These are phyloP conservation scores for Microhierax caerulescens DNA, from an alignment of 2,797 vertebrate genomes.

Conservation along the genomic window DNA sequence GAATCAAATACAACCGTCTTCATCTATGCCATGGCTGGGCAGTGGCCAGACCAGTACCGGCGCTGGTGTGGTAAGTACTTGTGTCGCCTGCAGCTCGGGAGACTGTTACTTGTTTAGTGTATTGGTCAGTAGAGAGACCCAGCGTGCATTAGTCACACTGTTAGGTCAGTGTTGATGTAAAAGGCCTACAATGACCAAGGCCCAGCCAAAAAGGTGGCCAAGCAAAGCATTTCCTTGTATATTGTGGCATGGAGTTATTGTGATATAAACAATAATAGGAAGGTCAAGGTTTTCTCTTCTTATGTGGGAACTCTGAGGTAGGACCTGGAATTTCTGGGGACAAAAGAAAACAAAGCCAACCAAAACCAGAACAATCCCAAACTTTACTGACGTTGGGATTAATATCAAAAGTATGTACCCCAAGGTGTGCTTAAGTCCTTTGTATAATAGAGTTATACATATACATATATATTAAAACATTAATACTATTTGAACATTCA, in stretches of 20 bases:
- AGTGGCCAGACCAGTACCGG: conserved; percentile 96
- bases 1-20: conserved; percentile 84
- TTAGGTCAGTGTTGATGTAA: neutral
- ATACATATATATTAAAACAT: too few relatives aligned
- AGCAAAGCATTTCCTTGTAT: neutral
- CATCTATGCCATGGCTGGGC: conserved; percentile 96
- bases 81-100: neutral
- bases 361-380: neutral
- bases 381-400: neutral
- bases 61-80: conserved; percentile 89
- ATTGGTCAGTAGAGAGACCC: neutral
- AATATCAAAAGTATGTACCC: neutral
- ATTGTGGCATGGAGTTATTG: neutral
- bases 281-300: neutral
- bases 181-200: neutral
- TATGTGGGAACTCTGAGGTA: neutral
- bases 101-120: accelerated
- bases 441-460: neutral
- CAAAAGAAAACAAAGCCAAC: neutral
- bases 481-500: neutral
- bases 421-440: neutral
- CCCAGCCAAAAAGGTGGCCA: neutral
- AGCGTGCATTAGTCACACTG: neutral
- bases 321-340: neutral
- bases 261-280: neutral